A percentile compares a stretch with the other conserved stretches of the same genome.
Conservation (phyloP, 64 coral and sea anemone genomes). For the Exaiptasia diaphana region DNA sequence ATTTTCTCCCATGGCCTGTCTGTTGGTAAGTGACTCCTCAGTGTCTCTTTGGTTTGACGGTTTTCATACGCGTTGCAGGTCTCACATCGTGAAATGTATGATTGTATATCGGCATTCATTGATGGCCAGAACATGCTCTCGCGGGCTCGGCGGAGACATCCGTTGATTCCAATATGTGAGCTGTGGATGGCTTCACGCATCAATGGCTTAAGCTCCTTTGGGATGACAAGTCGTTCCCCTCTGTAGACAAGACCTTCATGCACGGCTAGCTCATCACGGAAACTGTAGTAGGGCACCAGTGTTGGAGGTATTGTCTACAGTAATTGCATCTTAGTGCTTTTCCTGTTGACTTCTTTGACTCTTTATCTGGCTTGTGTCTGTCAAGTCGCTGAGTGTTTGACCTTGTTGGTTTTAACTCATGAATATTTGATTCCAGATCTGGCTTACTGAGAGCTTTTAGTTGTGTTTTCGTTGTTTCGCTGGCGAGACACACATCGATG, state of each 20-base stretch:
- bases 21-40: conserved; percentile 9
- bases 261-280: conserved; percentile 23
- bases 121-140: conserved; percentile 46
- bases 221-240: conserved; percentile 1
- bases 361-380: not conserved
- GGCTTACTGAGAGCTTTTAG: not conserved
- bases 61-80: conserved; percentile 10
- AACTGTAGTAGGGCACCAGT: conserved; percentile 40
- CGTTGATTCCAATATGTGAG: conserved; percentile 14
- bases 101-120: conserved; percentile 23
- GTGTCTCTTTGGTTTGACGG: conserved; percentile 15
- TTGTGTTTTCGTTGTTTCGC: conserved; percentile 33
- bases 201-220: not conserved
- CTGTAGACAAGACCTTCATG: conserved; percentile 28
- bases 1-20: conserved; percentile 52
- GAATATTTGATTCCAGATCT: not conserved
- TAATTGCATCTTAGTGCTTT: not conserved
- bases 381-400: not conserved
- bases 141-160: conserved; percentile 9
- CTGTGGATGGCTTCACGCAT: conserved; percentile 35
- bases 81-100: conserved; percentile 25
- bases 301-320: not conserved
- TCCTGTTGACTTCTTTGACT: not conserved
- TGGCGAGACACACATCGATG: conserved; percentile 10
- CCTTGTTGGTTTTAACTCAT: not conserved